phyloP scores from a whole-genome alignment of 2,797 vertebrate genomes.

The Numenius phaeopus region DNA sequence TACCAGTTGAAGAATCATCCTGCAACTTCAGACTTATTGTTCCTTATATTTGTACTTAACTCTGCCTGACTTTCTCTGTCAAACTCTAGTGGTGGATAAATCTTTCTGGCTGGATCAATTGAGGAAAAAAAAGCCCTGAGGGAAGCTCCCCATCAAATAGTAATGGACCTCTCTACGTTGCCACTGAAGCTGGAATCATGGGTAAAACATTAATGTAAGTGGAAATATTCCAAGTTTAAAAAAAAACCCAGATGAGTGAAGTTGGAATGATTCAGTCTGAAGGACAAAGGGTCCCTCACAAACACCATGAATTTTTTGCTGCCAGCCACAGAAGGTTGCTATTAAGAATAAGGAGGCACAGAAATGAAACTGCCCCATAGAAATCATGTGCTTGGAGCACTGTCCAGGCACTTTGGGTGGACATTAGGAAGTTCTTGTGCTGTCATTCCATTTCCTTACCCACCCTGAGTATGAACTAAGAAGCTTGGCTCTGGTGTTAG shows the following conservation, averaged over 20 bases:
- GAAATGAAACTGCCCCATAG: background rate
- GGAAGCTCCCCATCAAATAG: constrained; percentile 82
- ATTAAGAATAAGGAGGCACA: background rate
- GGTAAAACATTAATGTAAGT: background rate
- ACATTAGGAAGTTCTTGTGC: background rate
- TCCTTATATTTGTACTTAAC: constrained; percentile 60
- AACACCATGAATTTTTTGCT: background rate
- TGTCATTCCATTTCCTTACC: background rate
- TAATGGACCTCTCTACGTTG: constrained; percentile 82
- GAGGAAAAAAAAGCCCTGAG: constrained; percentile 78
- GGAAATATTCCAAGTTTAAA: background rate
- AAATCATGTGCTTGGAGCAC: background rate
- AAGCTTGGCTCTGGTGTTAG: background rate
- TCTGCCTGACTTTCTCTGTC: constrained; percentile 87
- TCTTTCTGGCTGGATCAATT: constrained; percentile 81
- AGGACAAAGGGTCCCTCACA: background rate
- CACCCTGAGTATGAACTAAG: background rate
- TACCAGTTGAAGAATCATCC: background rate
- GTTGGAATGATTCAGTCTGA: background rate
- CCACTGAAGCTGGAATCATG: constrained; percentile 81
- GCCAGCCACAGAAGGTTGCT: background rate
- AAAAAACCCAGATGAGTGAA: background rate
- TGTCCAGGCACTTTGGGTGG: background rate
- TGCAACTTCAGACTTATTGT: background rate
- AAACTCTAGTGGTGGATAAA: constrained; percentile 82